phyloP scores from a whole-genome alignment of 2,113 vertebrate species.

The Neogale vison region DNA sequence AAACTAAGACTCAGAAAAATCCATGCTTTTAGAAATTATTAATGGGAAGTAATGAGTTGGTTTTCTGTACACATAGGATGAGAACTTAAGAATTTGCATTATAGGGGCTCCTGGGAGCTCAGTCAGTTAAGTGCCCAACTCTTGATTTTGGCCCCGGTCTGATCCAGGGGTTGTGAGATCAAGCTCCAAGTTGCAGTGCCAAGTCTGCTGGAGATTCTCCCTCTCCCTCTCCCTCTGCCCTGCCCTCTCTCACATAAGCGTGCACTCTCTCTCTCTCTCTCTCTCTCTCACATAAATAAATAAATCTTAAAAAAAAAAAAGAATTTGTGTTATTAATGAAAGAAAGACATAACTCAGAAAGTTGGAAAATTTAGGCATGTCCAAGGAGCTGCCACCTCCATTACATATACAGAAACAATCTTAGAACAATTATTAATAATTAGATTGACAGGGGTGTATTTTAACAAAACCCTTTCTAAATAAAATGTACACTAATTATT shows the following conservation, averaged over 20 bases:
- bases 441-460: conserved; percentile 1
- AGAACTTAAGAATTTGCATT: neutral
- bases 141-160: neutral
- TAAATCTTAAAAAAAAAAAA: neutral
- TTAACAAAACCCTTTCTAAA: neutral
- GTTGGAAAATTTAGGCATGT: neutral
- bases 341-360: neutral
- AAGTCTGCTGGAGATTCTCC: neutral
- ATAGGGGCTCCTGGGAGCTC: neutral
- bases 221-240: neutral
- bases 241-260: neutral
- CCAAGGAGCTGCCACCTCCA: neutral
- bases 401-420: neutral
- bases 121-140: neutral
- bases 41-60: neutral
- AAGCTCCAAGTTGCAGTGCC: neutral
- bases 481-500: conserved; percentile 21
- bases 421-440: neutral
- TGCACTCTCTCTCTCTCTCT: neutral
- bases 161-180: neutral
- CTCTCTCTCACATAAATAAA: neutral
- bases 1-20: neutral
- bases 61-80: neutral
- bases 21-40: neutral
- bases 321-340: neutral